Conservation (phyloP, 2,797 vertebrate species). For the Apogon hyalosoma region DNA sequence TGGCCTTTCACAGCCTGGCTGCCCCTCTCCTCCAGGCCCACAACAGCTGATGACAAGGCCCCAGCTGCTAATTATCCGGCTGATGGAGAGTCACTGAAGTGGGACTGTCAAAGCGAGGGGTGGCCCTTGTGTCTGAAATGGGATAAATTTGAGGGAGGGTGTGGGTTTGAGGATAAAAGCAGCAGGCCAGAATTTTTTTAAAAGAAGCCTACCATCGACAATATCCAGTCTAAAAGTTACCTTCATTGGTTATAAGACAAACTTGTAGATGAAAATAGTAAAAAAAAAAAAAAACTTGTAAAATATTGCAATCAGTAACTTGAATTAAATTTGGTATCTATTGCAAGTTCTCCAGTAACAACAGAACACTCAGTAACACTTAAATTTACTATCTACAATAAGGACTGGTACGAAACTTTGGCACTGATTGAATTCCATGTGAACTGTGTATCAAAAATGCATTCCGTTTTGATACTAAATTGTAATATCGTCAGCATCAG, state of each 20-base stretch:
- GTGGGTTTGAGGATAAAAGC: conserved; percentile 39
- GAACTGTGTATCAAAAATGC: too few species aligned
- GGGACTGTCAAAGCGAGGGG: conserved; percentile 75
- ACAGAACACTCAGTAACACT: conserved; percentile 11
- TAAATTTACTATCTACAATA: neutral
- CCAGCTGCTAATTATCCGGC: conserved; percentile 85
- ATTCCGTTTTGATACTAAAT: too few species aligned
- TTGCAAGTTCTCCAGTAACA: conserved; percentile 18
- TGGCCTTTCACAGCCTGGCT: conserved; percentile 71
- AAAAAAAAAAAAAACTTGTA: too few species aligned
- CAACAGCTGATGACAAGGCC: conserved; percentile 81
- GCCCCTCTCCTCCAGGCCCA: conserved; percentile 58
- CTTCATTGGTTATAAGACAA: too few species aligned
- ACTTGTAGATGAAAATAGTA: conserved; percentile 10
- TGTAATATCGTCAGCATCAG: too few species aligned
- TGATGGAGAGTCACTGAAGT: conserved; percentile 83
- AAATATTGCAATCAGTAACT: neutral
- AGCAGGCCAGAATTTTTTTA: conserved; percentile 28
- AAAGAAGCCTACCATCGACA: conserved; percentile 15
- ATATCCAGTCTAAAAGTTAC: conserved; percentile 11
- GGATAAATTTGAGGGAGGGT: conserved; percentile 53
- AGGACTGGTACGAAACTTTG: too few species aligned
- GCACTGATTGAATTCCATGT: too few species aligned
- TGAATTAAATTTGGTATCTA: neutral
- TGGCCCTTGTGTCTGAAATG: conserved; percentile 71